A percentile compares a stretch with the other conserved stretches of the same genome.
phyloP scores from a whole-genome alignment of 92 coral and sea anemone species.

The Porites evermanni region DNA sequence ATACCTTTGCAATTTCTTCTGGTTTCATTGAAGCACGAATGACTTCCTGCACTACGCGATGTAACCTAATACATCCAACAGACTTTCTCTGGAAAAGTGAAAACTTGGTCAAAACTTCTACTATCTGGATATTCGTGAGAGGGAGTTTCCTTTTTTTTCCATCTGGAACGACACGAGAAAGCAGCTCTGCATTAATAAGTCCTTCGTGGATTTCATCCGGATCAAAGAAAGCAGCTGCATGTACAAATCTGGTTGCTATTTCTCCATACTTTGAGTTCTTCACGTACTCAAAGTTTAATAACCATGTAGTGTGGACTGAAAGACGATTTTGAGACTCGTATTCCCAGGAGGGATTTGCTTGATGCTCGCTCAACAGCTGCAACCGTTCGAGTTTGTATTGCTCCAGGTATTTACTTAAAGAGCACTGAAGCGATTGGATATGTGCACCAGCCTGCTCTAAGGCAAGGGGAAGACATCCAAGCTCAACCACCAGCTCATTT shows the following conservation, averaged over 20 bases:
- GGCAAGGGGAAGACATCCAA: constrained; percentile 23
- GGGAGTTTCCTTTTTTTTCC: constrained; percentile 35
- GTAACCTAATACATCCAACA: constrained; percentile 66
- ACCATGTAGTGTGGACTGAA: constrained; percentile 76
- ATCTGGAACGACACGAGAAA: constrained; percentile 1
- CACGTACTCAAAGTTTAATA: constrained; percentile 47
- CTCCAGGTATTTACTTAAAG: constrained; percentile 47
- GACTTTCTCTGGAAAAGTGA: constrained; percentile 72
- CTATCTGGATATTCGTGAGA: constrained; percentile 47
- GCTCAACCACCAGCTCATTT: constrained; percentile 58
- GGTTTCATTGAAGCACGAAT: constrained; percentile 14
- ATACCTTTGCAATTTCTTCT: constrained; percentile 13
- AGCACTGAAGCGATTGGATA: constrained; percentile 40
- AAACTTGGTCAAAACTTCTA: constrained; percentile 74
- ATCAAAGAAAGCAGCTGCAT: constrained; percentile 71
- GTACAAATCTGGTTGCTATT: constrained; percentile 59
- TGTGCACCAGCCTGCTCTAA: constrained; percentile 56
- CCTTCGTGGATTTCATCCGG: constrained; percentile 81
- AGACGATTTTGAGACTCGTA: constrained; percentile 64
- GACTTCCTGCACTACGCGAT: constrained; percentile 39
- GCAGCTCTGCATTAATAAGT: constrained; percentile 70
- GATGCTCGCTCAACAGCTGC: constrained; percentile 48
- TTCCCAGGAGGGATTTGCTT: constrained; percentile 45
- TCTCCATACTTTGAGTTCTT: constrained; percentile 27
- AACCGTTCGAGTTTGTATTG: constrained; percentile 58